A percentile compares a stretch with the other conserved stretches of the same genome.
Evolutionary conservation across 2,113 vertebrate genomes (phyloP).

Genomic region (Gymnocephalus cernua): DNA sequence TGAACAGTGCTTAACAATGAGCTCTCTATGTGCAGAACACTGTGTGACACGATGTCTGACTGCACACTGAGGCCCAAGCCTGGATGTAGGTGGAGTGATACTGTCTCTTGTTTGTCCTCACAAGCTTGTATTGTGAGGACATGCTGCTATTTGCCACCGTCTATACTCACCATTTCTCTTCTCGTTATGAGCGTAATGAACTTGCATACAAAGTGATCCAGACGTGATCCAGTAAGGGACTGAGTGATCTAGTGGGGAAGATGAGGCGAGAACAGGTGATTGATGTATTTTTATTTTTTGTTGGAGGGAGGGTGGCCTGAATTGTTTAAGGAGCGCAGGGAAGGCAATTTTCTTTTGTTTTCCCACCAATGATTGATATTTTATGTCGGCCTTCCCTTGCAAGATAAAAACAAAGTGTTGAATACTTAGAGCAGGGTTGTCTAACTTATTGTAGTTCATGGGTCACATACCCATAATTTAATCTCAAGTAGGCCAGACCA

Average conservation of each 20-base stretch:
- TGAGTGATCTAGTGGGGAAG: background rate
- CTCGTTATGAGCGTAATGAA: conserved; percentile 18
- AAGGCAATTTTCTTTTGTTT: background rate
- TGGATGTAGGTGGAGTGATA: conserved; percentile 58
- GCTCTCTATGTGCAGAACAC: conserved; percentile 49
- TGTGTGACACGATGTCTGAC: conserved; percentile 54
- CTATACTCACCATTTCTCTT: conserved; percentile 24
- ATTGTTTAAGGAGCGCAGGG: background rate
- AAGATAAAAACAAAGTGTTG: background rate
- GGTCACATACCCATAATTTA: too few species aligned
- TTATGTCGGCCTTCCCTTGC: background rate
- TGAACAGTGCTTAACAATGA: conserved; percentile 62
- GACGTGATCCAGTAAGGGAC: background rate
- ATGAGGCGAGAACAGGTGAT: background rate
- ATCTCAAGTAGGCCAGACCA: too few species aligned
- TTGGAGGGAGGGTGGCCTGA: background rate
- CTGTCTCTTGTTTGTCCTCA: conserved; percentile 51
- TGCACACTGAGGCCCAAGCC: conserved; percentile 43
- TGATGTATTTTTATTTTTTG: background rate
- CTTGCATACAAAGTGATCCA: conserved; percentile 20
- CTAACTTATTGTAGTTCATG: too few species aligned
- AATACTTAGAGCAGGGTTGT: background rate
- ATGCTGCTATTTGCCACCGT: conserved; percentile 34
- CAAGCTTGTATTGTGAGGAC: conserved; percentile 29
- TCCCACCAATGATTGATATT: background rate